These are phyloP conservation scores for Drosophila prostipennis DNA, from an alignment of 2,888 invertebrate genomes.

Conservation along the genomic window DNA sequence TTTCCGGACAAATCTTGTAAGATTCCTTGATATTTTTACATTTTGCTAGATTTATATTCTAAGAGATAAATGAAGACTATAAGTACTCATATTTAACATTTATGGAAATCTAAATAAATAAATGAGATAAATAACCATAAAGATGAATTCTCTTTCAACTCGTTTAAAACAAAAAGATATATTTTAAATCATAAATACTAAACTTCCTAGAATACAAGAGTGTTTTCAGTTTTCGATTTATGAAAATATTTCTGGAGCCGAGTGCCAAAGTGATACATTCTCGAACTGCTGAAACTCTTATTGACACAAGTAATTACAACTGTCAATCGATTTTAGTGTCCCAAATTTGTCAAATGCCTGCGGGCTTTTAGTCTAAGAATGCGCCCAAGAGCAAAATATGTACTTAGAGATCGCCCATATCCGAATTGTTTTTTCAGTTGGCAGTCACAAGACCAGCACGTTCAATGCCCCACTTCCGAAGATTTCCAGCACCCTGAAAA, in stretches of 20 bases:
- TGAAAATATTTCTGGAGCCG: constrained; percentile 3
- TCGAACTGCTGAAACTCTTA: constrained; percentile 19
- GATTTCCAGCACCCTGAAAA: neutral
- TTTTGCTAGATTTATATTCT: too few species aligned
- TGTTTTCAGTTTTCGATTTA: too few species aligned
- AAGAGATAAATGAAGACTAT: too few species aligned
- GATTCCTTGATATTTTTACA: too few species aligned
- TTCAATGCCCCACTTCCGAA: constrained; percentile 47
- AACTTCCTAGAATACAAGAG: too few species aligned
- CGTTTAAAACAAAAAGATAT: too few species aligned
- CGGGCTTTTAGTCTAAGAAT: constrained; percentile 67
- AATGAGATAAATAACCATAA: too few species aligned
- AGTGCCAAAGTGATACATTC: constrained; percentile 11
- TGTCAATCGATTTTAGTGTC: constrained; percentile 78
- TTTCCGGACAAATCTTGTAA: too few species aligned
- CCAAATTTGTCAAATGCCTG: constrained; percentile 68
- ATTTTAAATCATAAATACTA: too few species aligned
- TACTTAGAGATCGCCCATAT: constrained; percentile 20
- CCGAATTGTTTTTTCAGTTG: constrained; percentile 68
- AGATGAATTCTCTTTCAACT: too few species aligned
- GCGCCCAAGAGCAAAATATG: constrained; percentile 41
- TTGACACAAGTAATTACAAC: constrained; percentile 74
- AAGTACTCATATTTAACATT: too few species aligned
- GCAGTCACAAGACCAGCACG: constrained; percentile 38
- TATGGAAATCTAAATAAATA: too few species aligned